These are phyloP conservation scores for Plagodis pulveraria DNA, from an alignment of 2,888 invertebrate genomes.

Conservation along the genomic window DNA sequence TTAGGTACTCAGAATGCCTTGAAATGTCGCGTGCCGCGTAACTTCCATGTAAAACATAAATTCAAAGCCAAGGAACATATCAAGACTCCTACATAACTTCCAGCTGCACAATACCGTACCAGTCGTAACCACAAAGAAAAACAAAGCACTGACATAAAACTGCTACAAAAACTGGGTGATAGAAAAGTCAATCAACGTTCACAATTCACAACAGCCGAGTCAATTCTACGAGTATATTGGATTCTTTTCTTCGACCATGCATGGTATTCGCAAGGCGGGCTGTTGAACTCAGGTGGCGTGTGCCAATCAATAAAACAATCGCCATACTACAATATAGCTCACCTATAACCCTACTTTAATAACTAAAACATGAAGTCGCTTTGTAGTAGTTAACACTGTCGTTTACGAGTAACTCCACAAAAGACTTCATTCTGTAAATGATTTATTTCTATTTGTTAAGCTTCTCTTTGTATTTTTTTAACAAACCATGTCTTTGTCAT, in stretches of 20 bases:
- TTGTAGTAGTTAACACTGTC: neutral
- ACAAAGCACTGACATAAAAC: constrained; percentile 12
- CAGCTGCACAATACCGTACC: constrained; percentile 9
- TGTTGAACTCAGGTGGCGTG: constrained; percentile 50
- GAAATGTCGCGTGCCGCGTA: no score
- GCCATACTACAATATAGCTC: constrained; percentile 37
- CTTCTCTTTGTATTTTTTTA: no score
- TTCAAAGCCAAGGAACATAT: neutral
- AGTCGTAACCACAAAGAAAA: constrained; percentile 7
- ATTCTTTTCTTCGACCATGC: constrained; percentile 54
- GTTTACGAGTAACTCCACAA: neutral
- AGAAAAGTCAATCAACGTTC: constrained; percentile 31
- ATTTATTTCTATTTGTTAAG: no score
- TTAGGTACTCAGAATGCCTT: no score
- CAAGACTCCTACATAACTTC: constrained; percentile 2
- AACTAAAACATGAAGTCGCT: constrained; percentile 16
- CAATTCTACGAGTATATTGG: constrained; percentile 45
- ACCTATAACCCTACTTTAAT: constrained; percentile 4
- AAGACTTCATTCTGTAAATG: no score
- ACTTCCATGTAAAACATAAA: neutral
- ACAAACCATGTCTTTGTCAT: neutral
- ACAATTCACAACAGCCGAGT: constrained; percentile 25
- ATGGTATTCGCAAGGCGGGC: constrained; percentile 62
- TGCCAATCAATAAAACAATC: constrained; percentile 66
- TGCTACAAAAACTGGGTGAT: constrained; percentile 11